phyloP scores from a whole-genome alignment of 2,113 vertebrate genomes.

The Ctenodactylus gundi region DNA sequence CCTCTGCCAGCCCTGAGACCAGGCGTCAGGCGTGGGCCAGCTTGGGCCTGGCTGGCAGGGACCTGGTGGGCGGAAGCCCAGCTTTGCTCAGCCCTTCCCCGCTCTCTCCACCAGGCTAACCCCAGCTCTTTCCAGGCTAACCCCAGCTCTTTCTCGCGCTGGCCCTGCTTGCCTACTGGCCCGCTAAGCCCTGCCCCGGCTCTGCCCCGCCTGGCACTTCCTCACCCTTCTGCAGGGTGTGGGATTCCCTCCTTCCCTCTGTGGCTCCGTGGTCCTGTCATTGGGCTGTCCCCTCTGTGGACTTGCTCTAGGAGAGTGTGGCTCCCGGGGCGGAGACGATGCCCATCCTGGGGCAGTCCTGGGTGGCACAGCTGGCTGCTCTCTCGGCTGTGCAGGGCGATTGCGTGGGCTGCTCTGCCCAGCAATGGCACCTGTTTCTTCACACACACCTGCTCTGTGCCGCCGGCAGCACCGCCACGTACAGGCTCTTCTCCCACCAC shows the following conservation, averaged over 20 bases:
- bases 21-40: background rate
- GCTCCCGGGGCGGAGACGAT: background rate
- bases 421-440: background rate
- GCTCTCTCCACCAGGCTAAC: background rate
- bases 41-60: background rate
- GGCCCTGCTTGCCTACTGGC: background rate
- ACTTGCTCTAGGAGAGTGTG: background rate
- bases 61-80: background rate
- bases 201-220: fast-evolving
- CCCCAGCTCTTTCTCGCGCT: background rate
- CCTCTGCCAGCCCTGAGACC: slow-evolving; percentile 13
- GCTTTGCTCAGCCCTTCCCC: background rate
- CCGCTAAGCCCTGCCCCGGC: background rate
- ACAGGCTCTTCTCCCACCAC: fast-evolving
- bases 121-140: too few relatives aligned
- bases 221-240: fast-evolving
- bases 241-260: background rate
- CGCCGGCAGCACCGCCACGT: fast-evolving
- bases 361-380: too few relatives aligned
- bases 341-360: background rate
- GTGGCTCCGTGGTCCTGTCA: fast-evolving
- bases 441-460: fast-evolving
- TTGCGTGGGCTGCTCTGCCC: too few relatives aligned
- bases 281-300: background rate
- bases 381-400: fast-evolving